Evolutionary conservation across 2,113 vertebrate species (phyloP), one percentile per base, ranked within the genome.

Genomic region (Lanius collurio): DNA sequence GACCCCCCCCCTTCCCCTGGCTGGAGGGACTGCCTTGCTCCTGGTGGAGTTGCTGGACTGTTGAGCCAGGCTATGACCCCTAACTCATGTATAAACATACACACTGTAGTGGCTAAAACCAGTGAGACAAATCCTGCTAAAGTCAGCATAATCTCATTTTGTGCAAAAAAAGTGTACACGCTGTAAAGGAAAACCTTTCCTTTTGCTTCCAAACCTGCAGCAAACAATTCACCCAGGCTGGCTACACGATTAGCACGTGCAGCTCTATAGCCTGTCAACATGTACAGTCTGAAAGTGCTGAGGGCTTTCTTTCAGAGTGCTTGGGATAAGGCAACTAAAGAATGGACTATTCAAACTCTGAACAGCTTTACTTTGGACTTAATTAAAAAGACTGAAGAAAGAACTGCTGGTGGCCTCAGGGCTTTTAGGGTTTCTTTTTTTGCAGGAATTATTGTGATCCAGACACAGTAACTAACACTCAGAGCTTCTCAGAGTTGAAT

Each of bases 351-450:
- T 90, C 9, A 5, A 83, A 69, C n/a, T 77, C 63, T 47, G 64
- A 80, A 67, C 27, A 88, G 67, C 37, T 90, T 94, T 53, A 47
- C 26, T 93, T 90, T 69, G 76, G 49, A 42, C 46, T 92, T 89
- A 81, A 90, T 55, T 79, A 30, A 59, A 87, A 74, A 88, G 42
- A 62, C 37, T 8, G 24, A 74, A 64, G 70, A 60, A 37, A 75
- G 13, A 81, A 41, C 46, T 87, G 37, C 83, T 85, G 35, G 27
- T 81, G 30, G 46, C 67, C 76, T 83, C 7, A 15, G 35, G 50
- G 30, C 44, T 81, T 89, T 71, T 63, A 53, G 15, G 19, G 33
- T 60, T 71, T 87, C 3, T 65, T 78, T 85, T 85, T 83, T 62
- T 57, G 14, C 31, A 73, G 63, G 46, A 92, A 62, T 77, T 39